Percentiles rank a stretch among this genome's conserved stretches.
phyloP scores from a whole-genome alignment of 2,797 vertebrate species.

The Darevskia mixta region DNA sequence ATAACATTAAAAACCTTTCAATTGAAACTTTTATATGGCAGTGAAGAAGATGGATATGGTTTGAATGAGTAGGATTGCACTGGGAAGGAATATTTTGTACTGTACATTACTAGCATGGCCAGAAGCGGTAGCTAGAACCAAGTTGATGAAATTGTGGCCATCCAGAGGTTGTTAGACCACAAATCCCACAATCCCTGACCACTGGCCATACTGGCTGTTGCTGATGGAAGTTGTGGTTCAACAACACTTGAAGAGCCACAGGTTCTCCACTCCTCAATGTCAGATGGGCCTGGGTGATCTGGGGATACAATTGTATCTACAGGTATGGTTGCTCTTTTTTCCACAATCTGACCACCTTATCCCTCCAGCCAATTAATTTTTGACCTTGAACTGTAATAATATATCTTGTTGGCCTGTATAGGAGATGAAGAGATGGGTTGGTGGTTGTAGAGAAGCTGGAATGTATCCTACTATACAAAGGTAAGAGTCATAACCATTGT shows the following conservation, averaged over 20 bases:
- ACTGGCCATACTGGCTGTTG: not conserved
- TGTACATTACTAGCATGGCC: not conserved
- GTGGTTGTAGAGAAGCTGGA: no score
- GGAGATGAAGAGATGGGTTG: no score
- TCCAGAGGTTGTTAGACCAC: not conserved
- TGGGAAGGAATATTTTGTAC: not conserved
- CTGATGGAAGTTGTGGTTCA: not conserved
- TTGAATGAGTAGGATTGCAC: conserved; percentile 32
- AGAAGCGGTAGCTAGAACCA: not conserved
- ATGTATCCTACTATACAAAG: no score
- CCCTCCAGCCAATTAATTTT: no score
- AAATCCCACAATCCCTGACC: not conserved
- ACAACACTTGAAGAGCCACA: not conserved
- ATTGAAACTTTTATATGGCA: conserved; percentile 27
- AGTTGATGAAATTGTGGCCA: not conserved
- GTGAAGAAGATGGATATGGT: conserved; percentile 11
- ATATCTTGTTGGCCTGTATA: no score
- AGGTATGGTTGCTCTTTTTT: not conserved
- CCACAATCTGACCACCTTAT: no score
- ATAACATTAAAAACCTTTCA: conserved; percentile 52
- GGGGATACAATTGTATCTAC: not conserved
- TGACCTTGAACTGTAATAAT: no score
- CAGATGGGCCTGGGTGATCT: not conserved
- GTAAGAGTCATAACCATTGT: no score
- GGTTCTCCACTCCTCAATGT: not conserved